A percentile compares a stretch with the other conserved stretches of the same genome.
phyloP scores from a whole-genome alignment of 1,140 invertebrate species.

The Helicoverpa armigera region DNA sequence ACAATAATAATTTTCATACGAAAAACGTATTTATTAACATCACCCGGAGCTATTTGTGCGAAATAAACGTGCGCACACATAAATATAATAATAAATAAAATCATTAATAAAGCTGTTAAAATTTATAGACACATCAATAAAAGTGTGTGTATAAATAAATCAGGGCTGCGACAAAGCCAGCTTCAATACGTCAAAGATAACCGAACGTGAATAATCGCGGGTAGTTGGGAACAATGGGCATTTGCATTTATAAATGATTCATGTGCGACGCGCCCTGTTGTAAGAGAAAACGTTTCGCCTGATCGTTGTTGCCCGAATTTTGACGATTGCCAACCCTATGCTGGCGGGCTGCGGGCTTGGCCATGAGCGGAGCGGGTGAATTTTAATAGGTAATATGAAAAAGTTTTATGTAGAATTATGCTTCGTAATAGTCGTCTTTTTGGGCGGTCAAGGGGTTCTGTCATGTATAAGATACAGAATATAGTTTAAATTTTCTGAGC shows the following conservation, averaged over 20 bases:
- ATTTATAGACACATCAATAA: conserved; percentile 51
- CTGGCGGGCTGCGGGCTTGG: background rate
- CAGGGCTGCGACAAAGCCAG: conserved; percentile 53
- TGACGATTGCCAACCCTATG: conserved; percentile 60
- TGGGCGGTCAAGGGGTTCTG: too few species aligned
- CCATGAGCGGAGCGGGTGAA: conserved; percentile 14
- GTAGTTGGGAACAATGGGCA: conserved; percentile 64
- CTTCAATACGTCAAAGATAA: conserved; percentile 68
- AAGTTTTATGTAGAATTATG: too few species aligned
- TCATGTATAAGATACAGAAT: too few species aligned
- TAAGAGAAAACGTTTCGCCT: conserved; percentile 57
- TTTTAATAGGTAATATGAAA: background rate
- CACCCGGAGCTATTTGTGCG: background rate
- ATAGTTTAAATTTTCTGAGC: too few species aligned
- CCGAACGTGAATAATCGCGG: conserved; percentile 65
- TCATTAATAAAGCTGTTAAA: conserved; percentile 47
- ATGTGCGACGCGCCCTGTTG: conserved; percentile 61
- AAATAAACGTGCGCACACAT: conserved; percentile 19
- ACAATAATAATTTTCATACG: background rate
- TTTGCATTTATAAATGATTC: conserved; percentile 71
- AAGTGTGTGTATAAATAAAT: conserved; percentile 59
- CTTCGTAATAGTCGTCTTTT: too few species aligned
- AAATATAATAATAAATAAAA: conserved; percentile 48
- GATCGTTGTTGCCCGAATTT: conserved; percentile 59
- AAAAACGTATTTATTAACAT: background rate